These are phyloP conservation scores for Holothuria leucospilota DNA, from an alignment of 53 echinoderm and acorn worm genomes.

Conservation along the genomic window DNA sequence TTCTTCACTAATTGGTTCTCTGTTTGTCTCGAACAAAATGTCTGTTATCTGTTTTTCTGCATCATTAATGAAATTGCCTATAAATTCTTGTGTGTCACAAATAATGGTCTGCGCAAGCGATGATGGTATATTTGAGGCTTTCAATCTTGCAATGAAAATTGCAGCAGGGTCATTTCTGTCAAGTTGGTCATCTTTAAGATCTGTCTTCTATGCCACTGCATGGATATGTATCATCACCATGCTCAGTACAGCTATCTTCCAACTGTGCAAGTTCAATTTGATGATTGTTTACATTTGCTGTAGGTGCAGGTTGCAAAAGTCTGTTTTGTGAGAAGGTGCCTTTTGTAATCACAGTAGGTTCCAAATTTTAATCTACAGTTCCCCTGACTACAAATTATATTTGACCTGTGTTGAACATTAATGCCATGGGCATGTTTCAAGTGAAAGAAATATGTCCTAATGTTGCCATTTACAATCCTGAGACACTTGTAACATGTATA, in stretches of 20 bases:
- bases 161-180: background rate
- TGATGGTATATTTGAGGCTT: constrained; percentile 24
- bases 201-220: background rate
- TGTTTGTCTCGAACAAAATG: background rate
- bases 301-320: background rate
- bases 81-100: constrained; percentile 8
- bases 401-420: background rate
- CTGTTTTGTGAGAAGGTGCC: background rate
- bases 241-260: background rate
- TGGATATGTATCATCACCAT: background rate
- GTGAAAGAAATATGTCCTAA: background rate
- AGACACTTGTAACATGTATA: constrained; percentile 7
- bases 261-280: background rate
- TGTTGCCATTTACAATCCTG: background rate
- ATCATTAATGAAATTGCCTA: background rate
- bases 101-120: constrained; percentile 8
- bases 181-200: background rate
- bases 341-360: background rate
- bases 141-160: constrained; percentile 5
- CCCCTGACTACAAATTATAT: background rate
- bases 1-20: background rate
- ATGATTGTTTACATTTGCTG: background rate
- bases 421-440: background rate
- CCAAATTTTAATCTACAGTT: background rate
- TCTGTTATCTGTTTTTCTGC: background rate